Conservation (phyloP, 2,888 invertebrate species). For the Ditula angustiorana region DNA sequence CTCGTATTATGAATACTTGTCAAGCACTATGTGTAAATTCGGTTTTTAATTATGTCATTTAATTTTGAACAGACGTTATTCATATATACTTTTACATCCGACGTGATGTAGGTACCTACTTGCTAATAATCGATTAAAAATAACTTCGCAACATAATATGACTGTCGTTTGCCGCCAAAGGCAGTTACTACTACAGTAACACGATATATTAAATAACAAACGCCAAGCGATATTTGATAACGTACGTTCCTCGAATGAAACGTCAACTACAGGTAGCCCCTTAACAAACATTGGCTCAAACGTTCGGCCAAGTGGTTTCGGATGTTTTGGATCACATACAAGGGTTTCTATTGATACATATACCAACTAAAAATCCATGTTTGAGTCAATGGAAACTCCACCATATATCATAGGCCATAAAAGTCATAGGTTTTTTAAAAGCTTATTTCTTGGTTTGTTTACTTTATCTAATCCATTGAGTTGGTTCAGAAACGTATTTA, state of each 20-base stretch:
- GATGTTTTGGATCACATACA: constrained; percentile 76
- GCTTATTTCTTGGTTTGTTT: constrained; percentile 57
- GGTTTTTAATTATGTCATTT: too few species aligned
- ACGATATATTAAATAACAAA: constrained; percentile 29
- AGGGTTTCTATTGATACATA: constrained; percentile 67
- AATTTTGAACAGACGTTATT: too few species aligned
- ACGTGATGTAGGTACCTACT: too few species aligned
- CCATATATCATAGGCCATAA: neutral
- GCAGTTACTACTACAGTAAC: constrained; percentile 19
- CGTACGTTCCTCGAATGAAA: constrained; percentile 26
- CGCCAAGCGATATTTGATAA: constrained; percentile 27
- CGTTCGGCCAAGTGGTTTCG: constrained; percentile 61
- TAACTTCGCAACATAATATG: constrained; percentile 15
- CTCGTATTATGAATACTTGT: too few species aligned
- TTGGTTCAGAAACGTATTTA: constrained; percentile 61
- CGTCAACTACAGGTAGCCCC: constrained; percentile 40
- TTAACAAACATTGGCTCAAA: constrained; percentile 66
- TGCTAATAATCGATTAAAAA: neutral
- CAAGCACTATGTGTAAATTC: too few species aligned
- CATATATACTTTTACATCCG: neutral
- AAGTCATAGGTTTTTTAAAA: neutral
- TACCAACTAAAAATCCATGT: constrained; percentile 6
- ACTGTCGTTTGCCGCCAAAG: constrained; percentile 27
- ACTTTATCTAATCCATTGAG: constrained; percentile 64
- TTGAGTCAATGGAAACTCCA: neutral